A percentile compares a stretch with the other conserved stretches of the same genome.
phyloP scores from a whole-genome alignment of 64 coral and sea anemone species.

The Dendrophyllia cribrosa region DNA sequence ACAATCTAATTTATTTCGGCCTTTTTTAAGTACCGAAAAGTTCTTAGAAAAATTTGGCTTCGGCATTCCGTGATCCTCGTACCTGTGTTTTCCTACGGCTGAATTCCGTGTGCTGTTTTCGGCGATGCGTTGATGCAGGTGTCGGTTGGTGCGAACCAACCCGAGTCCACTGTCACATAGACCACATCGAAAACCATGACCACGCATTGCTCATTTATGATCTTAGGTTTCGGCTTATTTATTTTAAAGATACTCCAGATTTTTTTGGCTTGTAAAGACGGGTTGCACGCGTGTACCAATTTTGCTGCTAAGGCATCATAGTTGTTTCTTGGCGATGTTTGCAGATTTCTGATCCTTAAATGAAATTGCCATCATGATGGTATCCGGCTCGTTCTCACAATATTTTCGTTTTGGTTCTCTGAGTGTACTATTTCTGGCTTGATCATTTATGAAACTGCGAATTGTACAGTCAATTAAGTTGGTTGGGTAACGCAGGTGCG shows the following conservation, averaged over 20 bases:
- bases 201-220: too few species aligned
- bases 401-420: neutral
- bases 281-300: neutral
- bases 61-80: neutral
- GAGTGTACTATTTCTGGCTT: neutral
- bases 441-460: neutral
- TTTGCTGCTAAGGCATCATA: neutral
- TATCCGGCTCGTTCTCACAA: neutral
- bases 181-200: constrained; percentile 1
- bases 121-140: constrained; percentile 3
- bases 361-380: too few species aligned
- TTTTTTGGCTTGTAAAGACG: neutral
- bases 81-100: neutral
- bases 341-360: constrained; percentile 11
- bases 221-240: constrained; percentile 5
- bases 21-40: neutral
- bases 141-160: neutral
- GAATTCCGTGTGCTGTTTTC: too few species aligned
- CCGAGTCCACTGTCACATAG: neutral
- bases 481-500: constrained; percentile 13
- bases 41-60: too few species aligned
- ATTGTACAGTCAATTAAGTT: constrained; percentile 30
- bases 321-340: too few species aligned
- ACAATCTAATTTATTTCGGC: too few species aligned
- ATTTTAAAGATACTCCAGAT: neutral